Base-by-base conservation (phyloP, 1,140 invertebrate genomes). In the Agraylea sexmaculata region DNA sequence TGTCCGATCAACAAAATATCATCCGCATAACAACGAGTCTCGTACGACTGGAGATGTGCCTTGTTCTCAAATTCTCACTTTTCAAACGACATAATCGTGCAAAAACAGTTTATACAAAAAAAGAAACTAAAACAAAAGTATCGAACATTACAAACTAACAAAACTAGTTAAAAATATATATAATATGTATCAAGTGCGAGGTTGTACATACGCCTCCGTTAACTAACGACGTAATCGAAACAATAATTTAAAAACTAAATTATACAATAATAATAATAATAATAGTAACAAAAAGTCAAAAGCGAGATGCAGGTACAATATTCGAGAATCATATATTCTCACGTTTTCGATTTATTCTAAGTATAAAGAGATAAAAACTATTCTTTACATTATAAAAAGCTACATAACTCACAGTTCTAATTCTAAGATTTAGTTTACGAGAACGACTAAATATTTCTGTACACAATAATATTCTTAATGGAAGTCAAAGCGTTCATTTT, bases 261-360 rank as follows among this genome's bases (percentile, higher is more conserved):
- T n/a, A n/a, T n/a, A n/a, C n/a, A n/a, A n/a, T n/a, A n/a, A n/a
- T n/a, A n/a, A n/a, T n/a, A n/a, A n/a, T n/a, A n/a, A n/a, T n/a
- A n/a, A n/a, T n/a, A n/a, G n/a, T n/a, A n/a, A n/a, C n/a, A n/a
- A n/a, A n/a, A n/a, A n/a, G n/a, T n/a, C n/a, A n/a, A n/a, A n/a
- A n/a, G n/a, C n/a, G n/a, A 65, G 66, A 68, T 65, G 64, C 65
- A 68, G 65, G 65, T 68, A 68, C 65, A 66, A 64, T 57, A 64
- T 64, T 66, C 65, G 64, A 68, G 65, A 64, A 66, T 63, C 55
- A 53, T 56, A 36, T 35, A 43, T 62, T 68, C 62, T 63, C 62
- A 55, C 58, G 55, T 60, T 58, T 57, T 32, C 23, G 33, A 29
- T 41, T 35, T 35, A 28, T 35, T 39, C 43, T 49, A 45, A 49